phyloP scores from a whole-genome alignment of 1,140 invertebrate species.

The Marisa cornuarietis region DNA sequence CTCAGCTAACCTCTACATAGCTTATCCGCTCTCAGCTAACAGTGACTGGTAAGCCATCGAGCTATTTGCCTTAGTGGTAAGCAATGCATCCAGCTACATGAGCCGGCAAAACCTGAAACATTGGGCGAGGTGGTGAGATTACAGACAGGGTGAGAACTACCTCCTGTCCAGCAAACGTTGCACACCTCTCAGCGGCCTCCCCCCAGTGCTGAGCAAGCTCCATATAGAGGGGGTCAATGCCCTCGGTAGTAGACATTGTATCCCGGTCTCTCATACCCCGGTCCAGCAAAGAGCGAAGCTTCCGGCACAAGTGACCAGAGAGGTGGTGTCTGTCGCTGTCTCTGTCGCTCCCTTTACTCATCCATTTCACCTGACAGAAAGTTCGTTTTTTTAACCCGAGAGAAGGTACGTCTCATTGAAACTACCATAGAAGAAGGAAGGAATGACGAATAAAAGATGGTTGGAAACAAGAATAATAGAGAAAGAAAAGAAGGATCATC shows the following conservation, averaged over 20 bases:
- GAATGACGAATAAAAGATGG: too few relatives aligned
- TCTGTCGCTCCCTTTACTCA: slow-evolving; percentile 85
- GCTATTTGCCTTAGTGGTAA: too few relatives aligned
- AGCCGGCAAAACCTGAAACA: too few relatives aligned
- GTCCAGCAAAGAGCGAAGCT: slow-evolving; percentile 80
- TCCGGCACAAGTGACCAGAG: slow-evolving; percentile 80
- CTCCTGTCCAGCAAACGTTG: slow-evolving; percentile 75
- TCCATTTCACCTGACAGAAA: slow-evolving; percentile 85
- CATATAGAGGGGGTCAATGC: slow-evolving; percentile 68
- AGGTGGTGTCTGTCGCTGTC: slow-evolving; percentile 60
- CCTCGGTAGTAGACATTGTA: slow-evolving; percentile 53
- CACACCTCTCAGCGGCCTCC: slow-evolving; percentile 91
- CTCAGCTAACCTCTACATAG: too few relatives aligned
- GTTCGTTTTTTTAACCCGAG: slow-evolving; percentile 89
- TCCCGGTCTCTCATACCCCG: slow-evolving; percentile 64
- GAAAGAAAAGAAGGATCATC: too few relatives aligned
- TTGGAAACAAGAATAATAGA: too few relatives aligned
- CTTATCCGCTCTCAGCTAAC: too few relatives aligned
- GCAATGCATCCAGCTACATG: too few relatives aligned
- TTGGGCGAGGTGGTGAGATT: not conserved
- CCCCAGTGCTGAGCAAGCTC: slow-evolving; percentile 96
- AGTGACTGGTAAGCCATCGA: too few relatives aligned
- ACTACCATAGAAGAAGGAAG: too few relatives aligned
- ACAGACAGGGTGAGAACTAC: slow-evolving; percentile 8
- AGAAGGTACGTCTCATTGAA: too few relatives aligned